Conservation (phyloP, 2,888 invertebrate species). For the Cheilosia vernalis region DNA sequence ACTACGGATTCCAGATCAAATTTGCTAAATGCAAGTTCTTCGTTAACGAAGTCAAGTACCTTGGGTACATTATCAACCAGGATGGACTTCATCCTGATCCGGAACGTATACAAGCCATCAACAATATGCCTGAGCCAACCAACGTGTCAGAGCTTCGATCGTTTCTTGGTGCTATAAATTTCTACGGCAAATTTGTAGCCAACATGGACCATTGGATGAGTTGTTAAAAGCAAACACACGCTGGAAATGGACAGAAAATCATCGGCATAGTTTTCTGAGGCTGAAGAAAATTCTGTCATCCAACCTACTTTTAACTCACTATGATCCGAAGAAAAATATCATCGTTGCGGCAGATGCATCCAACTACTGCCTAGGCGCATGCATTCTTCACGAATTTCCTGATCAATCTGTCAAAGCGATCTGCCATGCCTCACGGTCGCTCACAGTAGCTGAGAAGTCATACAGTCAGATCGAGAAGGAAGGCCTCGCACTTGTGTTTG, state of each 20-base stretch:
- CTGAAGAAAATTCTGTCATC: conserved; percentile 16
- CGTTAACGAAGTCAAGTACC: conserved; percentile 38
- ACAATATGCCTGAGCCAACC: conserved; percentile 61
- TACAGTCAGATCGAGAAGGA: conserved; percentile 75
- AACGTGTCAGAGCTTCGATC: conserved; percentile 57
- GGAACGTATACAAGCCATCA: conserved; percentile 41
- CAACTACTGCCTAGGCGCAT: conserved; percentile 36
- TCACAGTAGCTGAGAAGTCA: too few species aligned
- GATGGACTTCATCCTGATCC: conserved; percentile 51
- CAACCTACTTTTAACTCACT: conserved; percentile 14
- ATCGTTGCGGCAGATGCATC: conserved; percentile 41
- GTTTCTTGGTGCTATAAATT: conserved; percentile 40
- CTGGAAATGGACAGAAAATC: conserved; percentile 17
- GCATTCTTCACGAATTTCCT: conserved; percentile 40
- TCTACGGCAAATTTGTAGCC: conserved; percentile 16
- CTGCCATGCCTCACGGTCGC: conserved; percentile 10
- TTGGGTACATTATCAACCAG: conserved; percentile 38
- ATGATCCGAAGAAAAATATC: conserved; percentile 19
- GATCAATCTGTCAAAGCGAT: neutral
- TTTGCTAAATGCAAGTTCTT: conserved; percentile 38
- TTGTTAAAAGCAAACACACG: conserved; percentile 1
- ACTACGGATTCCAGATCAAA: conserved; percentile 62
- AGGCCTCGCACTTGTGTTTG: conserved; percentile 69
- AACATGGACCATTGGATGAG: too few species aligned
- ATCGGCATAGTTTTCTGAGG: conserved; percentile 12